A percentile compares a stretch with the other conserved stretches of the same genome.
These are phyloP conservation scores for Arge pagana DNA, from an alignment of 2,888 invertebrate genomes.

Conservation along the genomic window DNA sequence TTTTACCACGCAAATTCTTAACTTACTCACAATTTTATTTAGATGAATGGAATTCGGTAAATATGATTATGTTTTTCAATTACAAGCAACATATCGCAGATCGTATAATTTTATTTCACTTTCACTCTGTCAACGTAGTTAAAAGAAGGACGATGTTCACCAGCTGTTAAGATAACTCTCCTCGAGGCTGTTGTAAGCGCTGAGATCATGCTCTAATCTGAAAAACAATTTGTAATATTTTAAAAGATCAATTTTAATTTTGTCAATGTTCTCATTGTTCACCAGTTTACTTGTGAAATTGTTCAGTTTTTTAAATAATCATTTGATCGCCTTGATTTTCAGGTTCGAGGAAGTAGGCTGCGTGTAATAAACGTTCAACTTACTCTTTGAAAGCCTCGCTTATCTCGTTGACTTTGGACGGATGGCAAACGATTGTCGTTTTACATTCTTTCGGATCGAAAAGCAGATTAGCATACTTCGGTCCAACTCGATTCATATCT, in stretches of 20 bases:
- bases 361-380: too few relatives aligned
- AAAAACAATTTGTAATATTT: slow-evolving; percentile 46
- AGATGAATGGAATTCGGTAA: too few relatives aligned
- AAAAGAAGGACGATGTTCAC: slow-evolving; percentile 35
- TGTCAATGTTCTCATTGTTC: background rate
- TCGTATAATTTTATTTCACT: too few relatives aligned
- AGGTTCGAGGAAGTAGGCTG: background rate
- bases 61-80: too few relatives aligned
- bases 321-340: slow-evolving; percentile 11
- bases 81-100: too few relatives aligned
- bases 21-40: too few relatives aligned
- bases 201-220: slow-evolving; percentile 66
- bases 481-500: slow-evolving; percentile 70
- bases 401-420: slow-evolving; percentile 73
- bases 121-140: too few relatives aligned
- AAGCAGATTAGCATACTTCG: slow-evolving; percentile 71
- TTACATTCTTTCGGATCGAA: slow-evolving; percentile 67
- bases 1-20: too few relatives aligned
- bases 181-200: slow-evolving; percentile 67
- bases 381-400: slow-evolving; percentile 70
- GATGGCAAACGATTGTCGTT: slow-evolving; percentile 78
- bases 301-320: background rate
- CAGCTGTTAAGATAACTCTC: slow-evolving; percentile 67
- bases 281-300: background rate
- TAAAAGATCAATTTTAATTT: slow-evolving; percentile 10